Percentiles rank a stretch among this genome's conserved stretches.
Conservation (phyloP, 2,888 invertebrate genomes). For the Boloria selene region DNA sequence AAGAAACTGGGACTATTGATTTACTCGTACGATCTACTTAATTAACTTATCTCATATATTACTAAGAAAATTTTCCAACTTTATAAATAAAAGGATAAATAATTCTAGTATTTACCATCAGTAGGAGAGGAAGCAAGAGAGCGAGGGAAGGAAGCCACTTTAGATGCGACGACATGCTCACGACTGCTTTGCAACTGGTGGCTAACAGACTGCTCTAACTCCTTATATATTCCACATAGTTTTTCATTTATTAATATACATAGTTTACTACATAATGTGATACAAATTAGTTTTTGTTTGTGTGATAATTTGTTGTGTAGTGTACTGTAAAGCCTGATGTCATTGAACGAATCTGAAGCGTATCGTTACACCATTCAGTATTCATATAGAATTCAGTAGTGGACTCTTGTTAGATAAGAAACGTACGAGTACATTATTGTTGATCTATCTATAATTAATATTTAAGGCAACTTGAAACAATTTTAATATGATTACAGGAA, state of each 20-base stretch:
- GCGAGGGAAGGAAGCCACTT: slow-evolving; percentile 21
- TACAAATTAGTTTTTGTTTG: not conserved
- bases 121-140: slow-evolving; percentile 36
- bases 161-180: slow-evolving; percentile 31
- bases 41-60: not conserved
- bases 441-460: no score
- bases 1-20: not conserved
- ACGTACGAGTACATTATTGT: no score
- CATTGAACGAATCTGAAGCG: no score
- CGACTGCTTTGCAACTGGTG: slow-evolving; percentile 18
- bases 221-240: slow-evolving; percentile 8
- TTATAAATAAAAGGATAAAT: slow-evolving; percentile 16
- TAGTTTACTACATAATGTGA: not conserved
- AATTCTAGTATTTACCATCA: slow-evolving; percentile 37
- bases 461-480: no score
- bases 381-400: no score
- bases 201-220: not conserved
- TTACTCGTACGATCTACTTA: no score
- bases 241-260: not conserved
- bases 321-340: no score
- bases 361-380: no score
- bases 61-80: not conserved
- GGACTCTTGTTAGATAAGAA: no score
- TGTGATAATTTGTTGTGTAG: slow-evolving; percentile 6
- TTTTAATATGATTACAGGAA: no score